phyloP scores from a whole-genome alignment of 2,113 vertebrate genomes.

The Indicator indicator region DNA sequence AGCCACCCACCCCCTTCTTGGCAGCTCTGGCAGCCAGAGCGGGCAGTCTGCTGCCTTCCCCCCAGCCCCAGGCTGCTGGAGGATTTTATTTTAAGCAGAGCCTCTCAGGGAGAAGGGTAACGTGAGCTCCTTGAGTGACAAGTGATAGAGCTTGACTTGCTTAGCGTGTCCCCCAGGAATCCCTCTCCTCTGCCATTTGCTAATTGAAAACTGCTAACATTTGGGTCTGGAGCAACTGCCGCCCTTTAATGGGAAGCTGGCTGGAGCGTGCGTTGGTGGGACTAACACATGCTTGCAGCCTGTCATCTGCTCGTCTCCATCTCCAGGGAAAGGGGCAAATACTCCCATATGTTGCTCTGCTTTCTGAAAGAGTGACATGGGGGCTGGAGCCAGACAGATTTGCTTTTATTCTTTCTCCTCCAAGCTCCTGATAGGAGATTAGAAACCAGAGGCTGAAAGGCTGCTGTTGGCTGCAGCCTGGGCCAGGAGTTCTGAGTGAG shows the following conservation, averaged over 20 bases:
- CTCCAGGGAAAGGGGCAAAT: conserved; percentile 62
- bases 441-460: not conserved
- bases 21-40: not conserved
- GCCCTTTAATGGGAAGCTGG: conserved; percentile 34
- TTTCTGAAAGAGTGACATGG: conserved; percentile 17
- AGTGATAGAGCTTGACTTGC: conserved; percentile 39
- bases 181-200: conserved; percentile 61
- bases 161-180: conserved; percentile 56
- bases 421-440: not conserved
- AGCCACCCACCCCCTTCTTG: not conserved
- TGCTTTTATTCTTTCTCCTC: conserved; percentile 36
- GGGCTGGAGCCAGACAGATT: conserved; percentile 50
- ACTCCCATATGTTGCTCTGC: conserved; percentile 52
- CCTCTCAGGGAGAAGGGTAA: not conserved
- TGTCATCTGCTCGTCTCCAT: conserved; percentile 46
- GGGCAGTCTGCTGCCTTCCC: not conserved
- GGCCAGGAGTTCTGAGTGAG: not conserved
- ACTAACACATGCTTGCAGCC: conserved; percentile 47
- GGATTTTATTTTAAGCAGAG: conserved; percentile 39
- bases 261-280: conserved; percentile 38
- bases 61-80: not conserved
- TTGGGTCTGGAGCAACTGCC: conserved; percentile 59
- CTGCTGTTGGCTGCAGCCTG: not conserved
- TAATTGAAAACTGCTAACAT: conserved; percentile 67
- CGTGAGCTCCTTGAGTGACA: conserved; percentile 60